Evolutionary conservation across 2,888 invertebrate species (phyloP).

Genomic region (Microplitis manilae): DNA sequence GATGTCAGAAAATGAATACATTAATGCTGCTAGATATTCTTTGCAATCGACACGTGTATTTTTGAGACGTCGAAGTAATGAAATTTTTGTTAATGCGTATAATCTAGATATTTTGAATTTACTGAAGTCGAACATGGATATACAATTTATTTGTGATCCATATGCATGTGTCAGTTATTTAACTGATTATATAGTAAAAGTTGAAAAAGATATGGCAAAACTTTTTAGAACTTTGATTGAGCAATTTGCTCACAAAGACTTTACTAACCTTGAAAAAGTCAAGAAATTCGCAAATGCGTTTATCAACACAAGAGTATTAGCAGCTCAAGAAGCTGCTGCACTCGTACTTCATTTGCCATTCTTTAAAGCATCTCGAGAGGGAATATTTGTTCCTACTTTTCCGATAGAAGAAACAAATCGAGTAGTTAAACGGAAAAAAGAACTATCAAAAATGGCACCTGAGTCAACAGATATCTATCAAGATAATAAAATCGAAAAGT

Average conservation of each 20-base stretch:
- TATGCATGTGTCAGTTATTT: slow-evolving; percentile 24
- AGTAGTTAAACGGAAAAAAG: neutral
- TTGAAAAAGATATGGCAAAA: slow-evolving; percentile 16
- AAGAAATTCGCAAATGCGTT: slow-evolving; percentile 10
- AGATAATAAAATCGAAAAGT: neutral
- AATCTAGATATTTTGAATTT: slow-evolving; percentile 2
- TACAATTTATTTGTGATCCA: slow-evolving; percentile 20
- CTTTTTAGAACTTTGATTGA: slow-evolving; percentile 18
- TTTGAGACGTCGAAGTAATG: slow-evolving; percentile 10
- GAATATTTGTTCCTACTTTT: slow-evolving; percentile 4
- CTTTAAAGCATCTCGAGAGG: slow-evolving; percentile 7
- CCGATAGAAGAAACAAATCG: slow-evolving; percentile 1
- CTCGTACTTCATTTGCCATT: slow-evolving; percentile 18
- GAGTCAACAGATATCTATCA: too few species aligned
- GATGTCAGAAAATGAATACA: slow-evolving; percentile 12
- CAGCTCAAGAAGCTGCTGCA: slow-evolving; percentile 27
- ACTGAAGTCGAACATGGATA: slow-evolving; percentile 30
- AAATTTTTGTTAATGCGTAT: slow-evolving; percentile 10
- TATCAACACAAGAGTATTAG: slow-evolving; percentile 11
- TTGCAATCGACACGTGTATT: neutral
- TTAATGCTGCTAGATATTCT: slow-evolving; percentile 1
- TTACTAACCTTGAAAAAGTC: neutral
- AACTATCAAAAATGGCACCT: neutral
- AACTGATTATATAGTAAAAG: slow-evolving; percentile 20
- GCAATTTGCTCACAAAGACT: neutral